A percentile compares a stretch with the other conserved stretches of the same genome.
These are phyloP conservation scores for Falco naumanni DNA, from an alignment of 2,797 vertebrate species.

Conservation along the genomic window DNA sequence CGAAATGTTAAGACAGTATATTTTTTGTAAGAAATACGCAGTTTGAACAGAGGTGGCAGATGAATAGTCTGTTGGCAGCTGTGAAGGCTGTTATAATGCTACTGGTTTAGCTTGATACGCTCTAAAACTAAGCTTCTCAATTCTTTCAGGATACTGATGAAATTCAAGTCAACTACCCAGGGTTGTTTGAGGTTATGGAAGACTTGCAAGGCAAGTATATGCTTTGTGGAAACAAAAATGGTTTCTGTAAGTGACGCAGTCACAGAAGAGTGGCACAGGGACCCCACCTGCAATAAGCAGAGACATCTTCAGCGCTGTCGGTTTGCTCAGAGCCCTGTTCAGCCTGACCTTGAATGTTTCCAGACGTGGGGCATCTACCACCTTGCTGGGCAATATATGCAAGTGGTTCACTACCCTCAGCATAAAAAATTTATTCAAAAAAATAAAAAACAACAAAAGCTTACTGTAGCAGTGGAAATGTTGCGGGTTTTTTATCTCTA, in stretches of 20 bases:
- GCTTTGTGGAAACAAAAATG: neutral
- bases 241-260: neutral
- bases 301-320: neutral
- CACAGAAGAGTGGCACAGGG: neutral
- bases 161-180: conserved; percentile 91
- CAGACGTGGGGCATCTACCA: neutral
- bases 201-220: conserved; percentile 88
- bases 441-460: neutral
- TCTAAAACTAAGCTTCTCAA: neutral
- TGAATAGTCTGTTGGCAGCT: neutral
- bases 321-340: rapidly evolving
- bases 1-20: neutral
- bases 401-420: neutral
- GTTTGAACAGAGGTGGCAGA: neutral
- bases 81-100: neutral
- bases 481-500: neutral
- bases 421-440: neutral
- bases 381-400: neutral
- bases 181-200: conserved; percentile 90
- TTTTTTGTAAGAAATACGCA: neutral
- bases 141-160: conserved; percentile 88
- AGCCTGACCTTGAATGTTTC: neutral
- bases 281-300: neutral
- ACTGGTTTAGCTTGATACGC: neutral
- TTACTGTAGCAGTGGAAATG: neutral